Base-by-base conservation (phyloP, 30 jellyfish, hydroid and myxozoan species). In the Cassiopea xamachana region DNA sequence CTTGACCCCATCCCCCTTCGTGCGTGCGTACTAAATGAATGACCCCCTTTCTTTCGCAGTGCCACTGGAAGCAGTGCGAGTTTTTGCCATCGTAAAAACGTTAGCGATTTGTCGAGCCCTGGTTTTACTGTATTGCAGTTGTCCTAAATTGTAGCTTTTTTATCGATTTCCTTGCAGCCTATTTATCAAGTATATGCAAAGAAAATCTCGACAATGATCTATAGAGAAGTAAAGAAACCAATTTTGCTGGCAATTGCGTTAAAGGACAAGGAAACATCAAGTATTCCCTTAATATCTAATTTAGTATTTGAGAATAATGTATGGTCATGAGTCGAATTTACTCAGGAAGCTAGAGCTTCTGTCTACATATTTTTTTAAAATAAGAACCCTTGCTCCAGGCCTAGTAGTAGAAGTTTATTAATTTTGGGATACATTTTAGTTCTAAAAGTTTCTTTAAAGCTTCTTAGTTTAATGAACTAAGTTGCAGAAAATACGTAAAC, bases 181-280 rank as follows among this genome's bases (percentile, higher is more conserved):
- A 74, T 87, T 59, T 93, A 89, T 46, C 87, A 85, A 80, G 91
- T 80, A 1, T 80, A 75, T 45, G 97, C 97, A 83, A 84, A 85
- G 68, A 89, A 93, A 75, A 83, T 93, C 59, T 93, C 97, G 1
- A 44, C 81, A 19, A 68, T 84, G 15, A 77, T 93, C 2, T 93
- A 79, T 68, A 77, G 50, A 39, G 97, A 88, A 60, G 39, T 89
- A 64, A 82, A 73, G 50, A 73, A 81, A 48, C 98, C 98, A 49
- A 89, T 93, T 62, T 48, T 93, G 49, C 68, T 93, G 13, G 89
- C 95, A 27, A 77, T 93, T 51, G 98, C 98, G 1, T 89, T 93
- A 69, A 93, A 93, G 75, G 97, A 83, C 77, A 89, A 84, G 72
- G 69, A 91, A 45, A 85, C 97, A 51, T 58, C 94, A 46, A 79